Conservation (phyloP, 2,113 vertebrate species). For the Ameiurus melas region DNA sequence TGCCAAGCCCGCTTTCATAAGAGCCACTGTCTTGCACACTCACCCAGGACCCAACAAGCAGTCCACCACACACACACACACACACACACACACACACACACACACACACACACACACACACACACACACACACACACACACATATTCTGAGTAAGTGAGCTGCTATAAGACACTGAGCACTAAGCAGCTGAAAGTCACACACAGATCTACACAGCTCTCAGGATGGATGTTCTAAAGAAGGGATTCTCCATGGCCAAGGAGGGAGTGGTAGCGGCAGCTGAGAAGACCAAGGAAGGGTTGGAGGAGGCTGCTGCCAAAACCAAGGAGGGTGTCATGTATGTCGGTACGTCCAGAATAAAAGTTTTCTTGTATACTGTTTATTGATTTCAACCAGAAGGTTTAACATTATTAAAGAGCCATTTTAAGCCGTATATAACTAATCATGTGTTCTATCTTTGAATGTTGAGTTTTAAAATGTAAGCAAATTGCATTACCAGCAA, state of each 20-base stretch:
- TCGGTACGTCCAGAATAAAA: constrained; percentile 73
- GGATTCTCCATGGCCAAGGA: constrained; percentile 98
- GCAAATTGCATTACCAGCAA: background rate
- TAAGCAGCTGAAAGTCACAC: constrained; percentile 24
- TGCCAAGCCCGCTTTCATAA: constrained; percentile 54
- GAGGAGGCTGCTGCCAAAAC: constrained; percentile 97
- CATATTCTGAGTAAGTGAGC: constrained; percentile 24
- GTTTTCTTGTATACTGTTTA: background rate
- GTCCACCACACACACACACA: constrained; percentile 1
- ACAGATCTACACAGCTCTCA: constrained; percentile 45
- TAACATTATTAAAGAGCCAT: background rate
- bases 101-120: background rate
- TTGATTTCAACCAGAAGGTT: background rate
- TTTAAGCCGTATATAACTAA: background rate
- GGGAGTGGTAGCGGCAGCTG: constrained; percentile 95
- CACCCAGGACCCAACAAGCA: constrained; percentile 2
- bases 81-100: background rate
- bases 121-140: background rate
- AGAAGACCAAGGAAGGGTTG: constrained; percentile 98
- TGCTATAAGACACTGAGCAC: constrained; percentile 32
- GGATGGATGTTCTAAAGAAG: constrained; percentile 97
- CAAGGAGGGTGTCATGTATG: constrained; percentile 98
- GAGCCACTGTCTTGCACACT: constrained; percentile 34
- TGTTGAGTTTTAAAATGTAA: background rate
- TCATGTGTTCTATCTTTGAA: background rate